These are phyloP conservation scores for Orthonyx spaldingii DNA, from an alignment of 2,113 vertebrate species.

Conservation along the genomic window DNA sequence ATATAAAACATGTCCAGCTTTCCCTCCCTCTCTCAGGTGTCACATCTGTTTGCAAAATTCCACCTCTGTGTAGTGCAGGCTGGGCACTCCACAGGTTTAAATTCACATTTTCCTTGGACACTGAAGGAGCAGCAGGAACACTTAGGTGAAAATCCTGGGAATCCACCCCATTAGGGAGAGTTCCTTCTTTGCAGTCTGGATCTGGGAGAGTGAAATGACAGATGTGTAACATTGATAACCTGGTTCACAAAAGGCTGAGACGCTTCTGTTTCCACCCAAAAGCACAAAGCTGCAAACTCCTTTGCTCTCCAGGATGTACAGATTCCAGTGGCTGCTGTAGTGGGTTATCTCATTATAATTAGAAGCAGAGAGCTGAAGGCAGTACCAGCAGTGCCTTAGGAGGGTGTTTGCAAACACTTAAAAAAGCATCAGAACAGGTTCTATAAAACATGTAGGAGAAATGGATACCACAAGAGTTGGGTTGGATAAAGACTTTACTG, in stretches of 20 bases:
- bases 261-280: neutral
- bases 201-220: neutral
- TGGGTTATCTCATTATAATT: neutral
- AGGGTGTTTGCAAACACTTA: neutral
- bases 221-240: neutral
- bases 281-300: neutral
- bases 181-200: neutral
- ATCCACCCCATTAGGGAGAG: neutral
- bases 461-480: neutral
- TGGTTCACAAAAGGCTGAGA: neutral
- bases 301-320: neutral
- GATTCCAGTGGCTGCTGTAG: neutral
- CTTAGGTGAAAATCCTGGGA: neutral
- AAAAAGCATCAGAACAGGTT: neutral
- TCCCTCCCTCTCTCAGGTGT: neutral
- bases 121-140: neutral
- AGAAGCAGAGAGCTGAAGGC: neutral
- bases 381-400: neutral
- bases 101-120: neutral
- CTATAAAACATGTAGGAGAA: neutral
- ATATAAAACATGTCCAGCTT: neutral
- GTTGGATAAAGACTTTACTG: neutral
- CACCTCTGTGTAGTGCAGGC: neutral
- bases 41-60: neutral
- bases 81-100: neutral